These are phyloP conservation scores for Miichthys miiuy DNA, from an alignment of 2,797 vertebrate genomes.

Conservation along the genomic window DNA sequence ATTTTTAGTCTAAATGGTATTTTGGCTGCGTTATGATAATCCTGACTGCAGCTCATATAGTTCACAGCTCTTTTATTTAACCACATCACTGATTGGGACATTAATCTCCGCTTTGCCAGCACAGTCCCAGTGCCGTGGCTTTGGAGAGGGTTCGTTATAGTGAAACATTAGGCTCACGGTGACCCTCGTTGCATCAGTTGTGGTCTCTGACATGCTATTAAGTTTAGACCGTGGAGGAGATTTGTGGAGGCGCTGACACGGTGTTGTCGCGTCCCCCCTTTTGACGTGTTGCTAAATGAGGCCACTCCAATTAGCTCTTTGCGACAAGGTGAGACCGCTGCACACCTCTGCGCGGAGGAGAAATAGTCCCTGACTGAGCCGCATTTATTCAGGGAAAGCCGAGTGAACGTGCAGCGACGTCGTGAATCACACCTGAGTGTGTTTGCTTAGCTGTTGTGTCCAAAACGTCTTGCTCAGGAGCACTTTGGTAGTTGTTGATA, in stretches of 20 bases:
- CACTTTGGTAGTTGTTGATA: background rate
- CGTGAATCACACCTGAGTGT: background rate
- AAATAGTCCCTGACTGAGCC: background rate
- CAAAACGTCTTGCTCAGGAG: constrained; percentile 29
- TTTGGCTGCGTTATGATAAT: constrained; percentile 16
- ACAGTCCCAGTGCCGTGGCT: constrained; percentile 17
- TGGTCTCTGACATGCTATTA: constrained; percentile 82
- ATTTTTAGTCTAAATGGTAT: background rate
- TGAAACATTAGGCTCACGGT: constrained; percentile 81
- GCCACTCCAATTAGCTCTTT: constrained; percentile 84
- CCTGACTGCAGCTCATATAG: constrained; percentile 23
- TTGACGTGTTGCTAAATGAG: constrained; percentile 86
- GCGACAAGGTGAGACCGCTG: constrained; percentile 71
- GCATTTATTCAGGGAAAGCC: constrained; percentile 1
- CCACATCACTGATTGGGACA: constrained; percentile 74
- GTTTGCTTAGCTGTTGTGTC: background rate
- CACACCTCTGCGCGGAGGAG: constrained; percentile 54
- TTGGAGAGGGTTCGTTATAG: constrained; percentile 78
- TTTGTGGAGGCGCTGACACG: constrained; percentile 85
- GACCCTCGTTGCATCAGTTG: constrained; percentile 81
- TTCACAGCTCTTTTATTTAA: constrained; percentile 60
- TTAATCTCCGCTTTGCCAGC: constrained; percentile 63
- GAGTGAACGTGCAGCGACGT: background rate
- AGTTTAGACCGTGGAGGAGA: constrained; percentile 77
- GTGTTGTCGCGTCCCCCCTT: constrained; percentile 74